phyloP scores from a whole-genome alignment of 2,113 vertebrate species.

The Apus apus region DNA sequence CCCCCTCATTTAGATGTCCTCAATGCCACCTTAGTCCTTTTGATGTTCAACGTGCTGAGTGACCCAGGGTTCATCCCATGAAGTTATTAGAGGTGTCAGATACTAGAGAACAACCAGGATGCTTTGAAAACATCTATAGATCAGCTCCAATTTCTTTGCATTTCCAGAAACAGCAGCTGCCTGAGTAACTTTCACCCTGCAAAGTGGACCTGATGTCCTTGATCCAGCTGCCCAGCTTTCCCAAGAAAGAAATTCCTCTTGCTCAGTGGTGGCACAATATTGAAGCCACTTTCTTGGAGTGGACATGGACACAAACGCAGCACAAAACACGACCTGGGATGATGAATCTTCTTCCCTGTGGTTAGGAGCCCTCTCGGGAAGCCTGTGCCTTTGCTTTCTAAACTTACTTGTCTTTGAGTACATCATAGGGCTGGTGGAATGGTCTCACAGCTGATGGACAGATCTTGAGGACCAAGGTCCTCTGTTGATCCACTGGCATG shows the following conservation, averaged over 20 bases:
- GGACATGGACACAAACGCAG: rapidly evolving
- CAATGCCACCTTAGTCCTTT: neutral
- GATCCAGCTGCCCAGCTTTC: neutral
- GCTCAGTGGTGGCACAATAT: neutral
- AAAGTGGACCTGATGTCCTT: neutral
- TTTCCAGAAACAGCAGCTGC: neutral
- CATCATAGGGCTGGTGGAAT: neutral
- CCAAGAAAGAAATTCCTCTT: neutral
- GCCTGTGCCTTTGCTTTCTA: neutral
- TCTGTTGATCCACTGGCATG: neutral
- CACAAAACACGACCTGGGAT: neutral
- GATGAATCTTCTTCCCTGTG: neutral
- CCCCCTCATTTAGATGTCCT: neutral
- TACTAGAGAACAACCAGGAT: neutral
- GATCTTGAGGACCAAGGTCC: neutral
- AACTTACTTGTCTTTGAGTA: neutral
- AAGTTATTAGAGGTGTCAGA: neutral
- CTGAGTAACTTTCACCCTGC: neutral
- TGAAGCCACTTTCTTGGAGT: rapidly evolving
- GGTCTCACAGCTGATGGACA: neutral
- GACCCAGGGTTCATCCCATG: neutral
- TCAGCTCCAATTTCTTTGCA: rapidly evolving
- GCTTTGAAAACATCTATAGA: rapidly evolving
- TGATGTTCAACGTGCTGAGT: rapidly evolving
- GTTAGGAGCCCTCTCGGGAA: neutral